Evolutionary conservation across 2,113 vertebrate species (phyloP).

Genomic region (Rousettus leschenaultii): DNA sequence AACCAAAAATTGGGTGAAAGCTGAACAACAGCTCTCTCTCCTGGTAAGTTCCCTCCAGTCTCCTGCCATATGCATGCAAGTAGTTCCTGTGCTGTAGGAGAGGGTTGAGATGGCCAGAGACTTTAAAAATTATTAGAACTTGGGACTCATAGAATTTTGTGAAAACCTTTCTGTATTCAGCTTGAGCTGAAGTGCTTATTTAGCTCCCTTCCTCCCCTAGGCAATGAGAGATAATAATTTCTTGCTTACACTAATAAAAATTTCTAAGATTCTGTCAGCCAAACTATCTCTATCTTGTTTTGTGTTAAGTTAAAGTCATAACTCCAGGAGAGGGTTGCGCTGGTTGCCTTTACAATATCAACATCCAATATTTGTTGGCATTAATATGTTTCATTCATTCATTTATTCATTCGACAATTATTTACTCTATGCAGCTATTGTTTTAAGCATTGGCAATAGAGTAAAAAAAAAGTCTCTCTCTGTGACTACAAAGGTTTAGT

Average conservation of each 20-base stretch:
- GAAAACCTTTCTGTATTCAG: neutral
- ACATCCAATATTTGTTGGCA: neutral
- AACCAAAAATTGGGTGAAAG: neutral
- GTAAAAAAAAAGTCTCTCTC: neutral
- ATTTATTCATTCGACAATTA: neutral
- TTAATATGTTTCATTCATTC: neutral
- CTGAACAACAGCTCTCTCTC: neutral
- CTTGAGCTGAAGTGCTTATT: neutral
- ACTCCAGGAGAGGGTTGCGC: neutral
- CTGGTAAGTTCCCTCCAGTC: neutral
- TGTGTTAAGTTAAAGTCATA: neutral
- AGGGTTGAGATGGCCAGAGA: neutral
- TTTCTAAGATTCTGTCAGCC: neutral
- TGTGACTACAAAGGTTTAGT: neutral
- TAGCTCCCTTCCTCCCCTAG: neutral
- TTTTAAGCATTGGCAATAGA: neutral
- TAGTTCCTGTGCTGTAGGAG: neutral
- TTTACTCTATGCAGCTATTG: neutral
- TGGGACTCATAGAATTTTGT: neutral
- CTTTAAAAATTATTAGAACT: neutral
- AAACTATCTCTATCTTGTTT: neutral
- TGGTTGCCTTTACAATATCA: neutral
- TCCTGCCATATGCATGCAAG: accelerated
- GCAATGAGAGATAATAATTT: no score
- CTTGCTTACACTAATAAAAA: neutral